Evolutionary conservation across 2,888 invertebrate species (phyloP).

Genomic region (Leptopilina myrica): DNA sequence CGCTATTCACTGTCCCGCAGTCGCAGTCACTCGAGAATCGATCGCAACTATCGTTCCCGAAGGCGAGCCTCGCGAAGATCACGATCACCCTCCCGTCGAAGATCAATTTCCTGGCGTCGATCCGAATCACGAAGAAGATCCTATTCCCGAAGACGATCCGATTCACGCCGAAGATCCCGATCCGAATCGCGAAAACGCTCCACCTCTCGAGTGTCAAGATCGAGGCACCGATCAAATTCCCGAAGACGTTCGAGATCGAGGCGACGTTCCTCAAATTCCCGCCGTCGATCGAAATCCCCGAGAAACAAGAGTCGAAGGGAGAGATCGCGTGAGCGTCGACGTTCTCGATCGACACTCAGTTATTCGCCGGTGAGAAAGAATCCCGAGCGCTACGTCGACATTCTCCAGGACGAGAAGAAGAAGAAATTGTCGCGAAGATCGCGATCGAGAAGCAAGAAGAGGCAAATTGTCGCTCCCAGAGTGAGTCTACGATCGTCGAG

Average conservation of each 20-base stretch:
- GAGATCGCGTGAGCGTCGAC: conserved; percentile 61
- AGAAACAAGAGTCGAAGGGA: conserved; percentile 42
- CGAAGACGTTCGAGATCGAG: conserved; percentile 28
- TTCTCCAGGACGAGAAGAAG: conserved; percentile 81
- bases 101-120: not conserved
- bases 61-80: conserved; percentile 61
- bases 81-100: not conserved
- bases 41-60: conserved; percentile 63
- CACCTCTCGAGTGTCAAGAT: conserved; percentile 41
- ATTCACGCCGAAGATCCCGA: conserved; percentile 56
- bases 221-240: conserved; percentile 48
- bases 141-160: conserved; percentile 54
- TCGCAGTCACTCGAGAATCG: conserved; percentile 68
- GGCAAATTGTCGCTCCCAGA: conserved; percentile 67
- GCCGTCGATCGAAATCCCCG: conserved; percentile 59
- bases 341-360: conserved; percentile 78
- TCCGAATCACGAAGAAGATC: conserved; percentile 56
- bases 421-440: conserved; percentile 63
- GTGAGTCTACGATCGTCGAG: conserved; percentile 74
- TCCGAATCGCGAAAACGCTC: conserved; percentile 57
- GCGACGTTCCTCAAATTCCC: conserved; percentile 42
- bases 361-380: conserved; percentile 84
- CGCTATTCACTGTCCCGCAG: conserved; percentile 69
- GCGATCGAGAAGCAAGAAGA: conserved; percentile 63
- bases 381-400: conserved; percentile 84